Base-by-base conservation (phyloP, 2,888 invertebrate species). In the Rhamphomyia laevipes region DNA sequence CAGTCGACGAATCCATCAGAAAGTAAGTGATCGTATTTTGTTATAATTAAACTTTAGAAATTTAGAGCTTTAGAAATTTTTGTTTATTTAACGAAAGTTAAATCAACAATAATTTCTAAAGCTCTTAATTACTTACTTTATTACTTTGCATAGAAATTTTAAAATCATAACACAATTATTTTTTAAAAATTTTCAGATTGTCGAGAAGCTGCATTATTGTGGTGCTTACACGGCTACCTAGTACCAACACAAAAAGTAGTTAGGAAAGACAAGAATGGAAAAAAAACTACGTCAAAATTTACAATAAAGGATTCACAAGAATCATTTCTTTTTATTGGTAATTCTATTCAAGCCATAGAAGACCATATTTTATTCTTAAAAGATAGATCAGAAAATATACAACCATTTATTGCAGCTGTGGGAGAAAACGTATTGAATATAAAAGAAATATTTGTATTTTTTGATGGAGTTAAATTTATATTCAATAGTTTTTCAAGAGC, bases 221-320 rank as follows among this genome's bases (percentile, higher is more conserved):
- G 30, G 15, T 48, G 35, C 12, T 47, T 43, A 21, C 48, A 46
- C 23, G 38, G 38, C 23, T 17, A 38, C 2, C 4, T 38, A 11
- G 17, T 27, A 7, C 51, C 48, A 12, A 46, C 48, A 10, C 42
- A 37, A 15, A 45, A 42, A 40, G 37, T 43, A 37, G 45, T 46
- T 12, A 30, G 40, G 13, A 51, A 43, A 16, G 43, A 42, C n/a
- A 41, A 33, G 5, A 12, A 16, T 1, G 51, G 51, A 15, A 42
- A 38, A 42, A 48, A 46, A 15, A 38, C 40, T 11, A 46, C 21
- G 4, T 45, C 35, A 15, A 44, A 46, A 12, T 50, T 21, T 21
- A 48, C 50, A 17, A 52, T 48, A 9, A 48, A 48, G 33, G 50
- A 52, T 43, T 52, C 49, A 2, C 49, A 49, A 31, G 47, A 52